Evolutionary conservation across 1,140 invertebrate species (phyloP).

Genomic region (Drosophila sturtevanti): DNA sequence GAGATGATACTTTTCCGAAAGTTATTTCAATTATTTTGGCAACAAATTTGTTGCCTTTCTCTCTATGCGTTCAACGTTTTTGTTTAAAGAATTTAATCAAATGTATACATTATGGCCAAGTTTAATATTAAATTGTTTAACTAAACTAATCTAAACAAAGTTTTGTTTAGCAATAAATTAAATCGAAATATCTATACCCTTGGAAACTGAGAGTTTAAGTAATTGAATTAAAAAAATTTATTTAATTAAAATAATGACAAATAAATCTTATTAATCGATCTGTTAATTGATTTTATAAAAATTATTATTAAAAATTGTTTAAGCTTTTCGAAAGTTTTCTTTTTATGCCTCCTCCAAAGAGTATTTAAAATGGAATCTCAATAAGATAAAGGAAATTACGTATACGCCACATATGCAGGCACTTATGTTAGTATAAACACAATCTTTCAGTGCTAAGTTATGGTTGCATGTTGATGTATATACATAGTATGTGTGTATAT

Average conservation of each 20-base stretch:
- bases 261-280: too few relatives aligned
- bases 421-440: conserved; percentile 50
- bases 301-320: too few relatives aligned
- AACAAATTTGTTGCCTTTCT: conserved; percentile 35
- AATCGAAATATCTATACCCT: conserved; percentile 37
- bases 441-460: conserved; percentile 55
- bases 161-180: not conserved
- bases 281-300: too few relatives aligned
- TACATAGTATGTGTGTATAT: too few relatives aligned
- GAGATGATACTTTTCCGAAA: conserved; percentile 46
- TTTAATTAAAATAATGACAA: too few relatives aligned
- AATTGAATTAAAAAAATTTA: too few relatives aligned
- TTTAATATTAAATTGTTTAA: conserved; percentile 51
- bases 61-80: conserved; percentile 49
- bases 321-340: too few relatives aligned
- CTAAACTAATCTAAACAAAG: conserved; percentile 30
- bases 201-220: not conserved
- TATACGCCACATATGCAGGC: conserved; percentile 62
- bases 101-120: conserved; percentile 45
- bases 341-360: not conserved
- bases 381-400: conserved; percentile 68
- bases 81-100: conserved; percentile 29
- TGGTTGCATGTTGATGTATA: conserved; percentile 17
- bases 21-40: conserved; percentile 75
- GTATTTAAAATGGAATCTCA: conserved; percentile 17